Base-by-base conservation (phyloP, 2,888 invertebrate genomes). In the Tetramorium bicarinatum region DNA sequence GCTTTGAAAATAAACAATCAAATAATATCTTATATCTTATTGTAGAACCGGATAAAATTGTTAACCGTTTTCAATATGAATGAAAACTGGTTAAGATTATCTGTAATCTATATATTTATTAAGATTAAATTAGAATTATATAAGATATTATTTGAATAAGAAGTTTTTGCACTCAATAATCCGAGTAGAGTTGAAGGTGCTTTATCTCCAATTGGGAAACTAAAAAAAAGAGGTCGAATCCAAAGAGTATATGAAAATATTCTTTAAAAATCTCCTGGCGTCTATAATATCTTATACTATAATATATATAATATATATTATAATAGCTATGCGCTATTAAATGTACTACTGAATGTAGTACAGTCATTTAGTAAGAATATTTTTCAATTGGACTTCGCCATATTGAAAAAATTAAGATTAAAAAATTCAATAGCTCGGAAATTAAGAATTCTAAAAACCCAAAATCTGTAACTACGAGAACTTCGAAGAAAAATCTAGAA, bases 21-120 rank as follows among this genome's bases (percentile, higher is more conserved):
- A 62, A 64, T 52, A 52, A 52, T 52, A 52, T 47, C 29, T 34
- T 34, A 34, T 7, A 41, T 56, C n/a, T 52, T 38, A 21, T 76
- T 76, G 8, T 49, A 49, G 18, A 8, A 76, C 2, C 6, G 1
- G 8, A 34, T 25, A 13, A 76, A 49, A 21, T 41, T 44, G 4
- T 29, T 34, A 69, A 69, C 13, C 44, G 13, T 69, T 34, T 49
- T 66, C 25, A 15, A 15, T n/a, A 38, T 6, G 8, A 44, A 34
- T 34, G 29, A 34, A 34, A 34, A 34, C 29, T 34, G 29, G 3
- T 34, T 34, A 34, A 34, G 29, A 4, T 34, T 34, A 34, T 34
- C 29, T 34, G 29, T 34, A 4, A 34, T 34, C 29, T 34, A 34
- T 4, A 34, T 34, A 34, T 34, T 34, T 34, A 34, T 34, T 34